A percentile compares a stretch with the other conserved stretches of the same genome.
Evolutionary conservation across 2,113 vertebrate species (phyloP).

Genomic region (Neopipo cinnamomea): DNA sequence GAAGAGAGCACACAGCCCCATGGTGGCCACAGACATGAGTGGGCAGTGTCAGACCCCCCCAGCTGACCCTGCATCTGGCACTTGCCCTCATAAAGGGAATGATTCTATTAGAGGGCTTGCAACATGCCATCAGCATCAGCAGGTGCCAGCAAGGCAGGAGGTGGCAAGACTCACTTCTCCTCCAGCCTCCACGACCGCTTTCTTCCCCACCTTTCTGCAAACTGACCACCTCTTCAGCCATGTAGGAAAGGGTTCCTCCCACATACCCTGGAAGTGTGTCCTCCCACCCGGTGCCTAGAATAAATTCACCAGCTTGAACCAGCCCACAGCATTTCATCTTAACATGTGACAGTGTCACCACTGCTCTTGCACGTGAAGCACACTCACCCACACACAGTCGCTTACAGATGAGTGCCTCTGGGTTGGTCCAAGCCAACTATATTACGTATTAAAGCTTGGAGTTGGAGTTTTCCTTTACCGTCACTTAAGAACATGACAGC

Average conservation of each 20-base stretch:
- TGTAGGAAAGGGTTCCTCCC: not conserved
- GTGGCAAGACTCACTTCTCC: not conserved
- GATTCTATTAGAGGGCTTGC: not conserved
- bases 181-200: not conserved
- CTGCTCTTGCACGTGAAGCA: rapidly evolving
- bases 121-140: not conserved
- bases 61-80: not conserved
- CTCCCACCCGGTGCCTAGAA: not conserved
- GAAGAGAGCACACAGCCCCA: not conserved
- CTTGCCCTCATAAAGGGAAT: not conserved
- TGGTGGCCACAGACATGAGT: not conserved
- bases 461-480: not conserved
- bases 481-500: not conserved
- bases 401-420: not conserved
- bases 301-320: not conserved
- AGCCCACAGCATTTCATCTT: not conserved
- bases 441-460: not conserved
- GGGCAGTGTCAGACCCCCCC: not conserved
- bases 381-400: not conserved
- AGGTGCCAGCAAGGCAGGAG: not conserved
- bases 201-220: not conserved
- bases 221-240: not conserved
- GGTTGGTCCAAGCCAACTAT: not conserved
- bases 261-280: not conserved
- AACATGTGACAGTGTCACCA: not conserved